A percentile compares a stretch with the other conserved stretches of the same genome.
These are phyloP conservation scores for Myotis brandtii DNA, from an alignment of 2,113 vertebrate genomes.

Conservation along the genomic window DNA sequence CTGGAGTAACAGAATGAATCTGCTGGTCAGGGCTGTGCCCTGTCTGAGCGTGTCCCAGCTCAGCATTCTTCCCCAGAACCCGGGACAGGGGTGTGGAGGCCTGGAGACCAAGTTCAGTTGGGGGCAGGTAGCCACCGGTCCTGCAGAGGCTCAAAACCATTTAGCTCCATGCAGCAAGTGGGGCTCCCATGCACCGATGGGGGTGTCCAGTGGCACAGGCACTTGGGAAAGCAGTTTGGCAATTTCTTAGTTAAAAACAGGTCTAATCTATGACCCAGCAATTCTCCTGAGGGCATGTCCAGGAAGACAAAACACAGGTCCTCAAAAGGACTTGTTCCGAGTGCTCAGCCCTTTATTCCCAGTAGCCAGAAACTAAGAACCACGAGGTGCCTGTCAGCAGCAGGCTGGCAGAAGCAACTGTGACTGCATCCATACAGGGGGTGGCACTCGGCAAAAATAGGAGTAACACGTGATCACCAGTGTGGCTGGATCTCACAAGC, in stretches of 20 bases:
- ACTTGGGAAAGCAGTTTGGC: neutral
- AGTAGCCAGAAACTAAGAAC: neutral
- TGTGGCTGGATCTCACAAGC: rapidly evolving
- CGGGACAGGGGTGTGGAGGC: neutral
- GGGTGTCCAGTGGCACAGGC: neutral
- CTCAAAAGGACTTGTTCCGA: neutral
- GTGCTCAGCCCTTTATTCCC: neutral
- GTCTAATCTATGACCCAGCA: neutral
- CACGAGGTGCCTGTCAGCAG: neutral
- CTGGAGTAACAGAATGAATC: neutral
- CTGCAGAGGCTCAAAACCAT: neutral
- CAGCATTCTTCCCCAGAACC: neutral
- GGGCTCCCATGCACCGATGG: neutral
- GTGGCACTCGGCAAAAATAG: rapidly evolving
- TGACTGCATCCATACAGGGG: rapidly evolving
- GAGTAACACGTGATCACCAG: rapidly evolving
- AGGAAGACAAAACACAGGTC: neutral
- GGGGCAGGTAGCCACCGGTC: neutral
- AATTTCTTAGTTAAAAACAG: neutral
- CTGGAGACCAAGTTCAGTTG: neutral
- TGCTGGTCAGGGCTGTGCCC: neutral
- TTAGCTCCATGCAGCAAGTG: neutral
- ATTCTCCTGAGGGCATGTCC: neutral
- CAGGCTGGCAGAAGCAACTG: rapidly evolving
- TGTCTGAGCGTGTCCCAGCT: neutral